phyloP scores from a whole-genome alignment of 1,140 invertebrate species.

The Apis mellifera region DNA sequence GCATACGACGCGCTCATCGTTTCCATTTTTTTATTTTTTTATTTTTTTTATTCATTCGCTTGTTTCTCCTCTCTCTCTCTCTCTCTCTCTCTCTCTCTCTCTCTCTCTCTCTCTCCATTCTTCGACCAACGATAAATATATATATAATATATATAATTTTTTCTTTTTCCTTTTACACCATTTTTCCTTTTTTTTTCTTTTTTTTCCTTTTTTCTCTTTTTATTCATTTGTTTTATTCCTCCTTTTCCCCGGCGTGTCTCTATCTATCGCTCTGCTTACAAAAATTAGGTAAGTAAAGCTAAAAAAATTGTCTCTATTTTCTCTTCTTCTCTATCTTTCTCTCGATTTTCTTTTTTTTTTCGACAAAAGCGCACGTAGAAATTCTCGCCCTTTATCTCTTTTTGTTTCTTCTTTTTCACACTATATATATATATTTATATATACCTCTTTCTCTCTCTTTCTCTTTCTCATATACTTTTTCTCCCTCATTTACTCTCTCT shows the following conservation, averaged over 20 bases:
- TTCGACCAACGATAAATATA: conserved; percentile 66
- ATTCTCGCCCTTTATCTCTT: background rate
- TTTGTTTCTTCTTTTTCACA: background rate
- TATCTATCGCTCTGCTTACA: conserved; percentile 55
- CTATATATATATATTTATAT: background rate
- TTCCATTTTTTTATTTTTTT: conserved; percentile 16
- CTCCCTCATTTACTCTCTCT: background rate
- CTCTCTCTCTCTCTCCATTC: conserved; percentile 20
- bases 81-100: no score
- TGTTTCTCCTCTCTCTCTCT: background rate
- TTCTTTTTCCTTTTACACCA: conserved; percentile 28
- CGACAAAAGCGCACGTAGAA: conserved; percentile 40
- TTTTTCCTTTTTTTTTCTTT: background rate
- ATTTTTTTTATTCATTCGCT: conserved; percentile 20
- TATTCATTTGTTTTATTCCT: no score
- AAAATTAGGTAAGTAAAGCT: conserved; percentile 59
- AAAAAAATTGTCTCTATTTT: conserved; percentile 47
- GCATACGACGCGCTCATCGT: conserved; percentile 26
- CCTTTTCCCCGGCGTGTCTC: conserved; percentile 1
- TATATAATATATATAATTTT: conserved; percentile 62
- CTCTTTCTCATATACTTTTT: background rate
- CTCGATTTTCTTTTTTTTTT: conserved; percentile 7
- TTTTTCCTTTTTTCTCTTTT: background rate
- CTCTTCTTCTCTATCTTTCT: background rate
- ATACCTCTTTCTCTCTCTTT: background rate